Conservation (phyloP, 2,888 invertebrate species). For the Oscheius sp. region DNA sequence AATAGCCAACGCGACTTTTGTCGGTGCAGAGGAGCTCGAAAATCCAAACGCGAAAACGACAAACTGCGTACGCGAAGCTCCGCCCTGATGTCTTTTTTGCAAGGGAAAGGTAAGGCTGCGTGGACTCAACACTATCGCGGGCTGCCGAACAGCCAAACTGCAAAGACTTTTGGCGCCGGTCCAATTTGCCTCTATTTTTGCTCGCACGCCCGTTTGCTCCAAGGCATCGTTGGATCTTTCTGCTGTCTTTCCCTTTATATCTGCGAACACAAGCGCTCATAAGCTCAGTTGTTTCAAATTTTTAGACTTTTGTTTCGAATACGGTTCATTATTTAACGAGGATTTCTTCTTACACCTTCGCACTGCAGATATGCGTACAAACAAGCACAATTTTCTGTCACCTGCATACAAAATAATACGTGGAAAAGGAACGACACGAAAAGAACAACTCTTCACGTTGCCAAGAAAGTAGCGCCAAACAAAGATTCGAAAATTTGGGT, state of each 20-base stretch:
- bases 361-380: too few relatives aligned
- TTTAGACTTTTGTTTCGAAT: conserved; percentile 1
- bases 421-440: too few relatives aligned
- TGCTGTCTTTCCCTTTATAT: conserved; percentile 9
- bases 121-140: conserved; percentile 13
- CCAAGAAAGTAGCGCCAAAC: too few relatives aligned
- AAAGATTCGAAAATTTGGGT: too few relatives aligned
- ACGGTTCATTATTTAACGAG: too few relatives aligned
- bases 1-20: not conserved
- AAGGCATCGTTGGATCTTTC: conserved; percentile 22
- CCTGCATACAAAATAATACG: too few relatives aligned
- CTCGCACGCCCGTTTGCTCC: conserved; percentile 31
- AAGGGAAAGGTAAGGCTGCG: conserved; percentile 14
- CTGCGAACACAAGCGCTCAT: not conserved
- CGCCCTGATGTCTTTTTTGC: conserved; percentile 33
- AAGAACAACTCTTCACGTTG: too few relatives aligned
- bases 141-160: conserved; percentile 52
- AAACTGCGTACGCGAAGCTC: conserved; percentile 14
- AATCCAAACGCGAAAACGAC: conserved; percentile 10
- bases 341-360: too few relatives aligned
- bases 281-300: not conserved
- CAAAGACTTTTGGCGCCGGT: conserved; percentile 44
- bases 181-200: conserved; percentile 39
- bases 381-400: too few relatives aligned
- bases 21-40: not conserved